A percentile compares a stretch with the other conserved stretches of the same genome.
These are phyloP conservation scores for Rallus limicola DNA, from an alignment of 2,113 vertebrate genomes.

Conservation along the genomic window DNA sequence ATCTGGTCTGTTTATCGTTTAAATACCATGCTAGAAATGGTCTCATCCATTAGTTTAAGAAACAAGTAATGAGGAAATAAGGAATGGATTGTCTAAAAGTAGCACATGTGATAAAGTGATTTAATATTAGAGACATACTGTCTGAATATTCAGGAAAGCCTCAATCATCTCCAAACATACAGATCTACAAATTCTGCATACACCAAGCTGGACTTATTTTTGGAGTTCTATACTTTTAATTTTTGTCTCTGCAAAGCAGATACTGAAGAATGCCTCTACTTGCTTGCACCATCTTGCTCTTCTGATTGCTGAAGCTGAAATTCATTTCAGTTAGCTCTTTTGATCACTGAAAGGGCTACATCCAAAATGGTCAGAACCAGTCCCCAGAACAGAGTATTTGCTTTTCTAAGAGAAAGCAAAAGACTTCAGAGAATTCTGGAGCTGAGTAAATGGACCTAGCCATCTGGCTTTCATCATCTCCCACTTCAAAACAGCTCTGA, in stretches of 20 bases:
- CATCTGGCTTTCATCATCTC: conserved; percentile 20
- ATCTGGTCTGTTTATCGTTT: background rate
- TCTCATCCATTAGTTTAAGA: background rate
- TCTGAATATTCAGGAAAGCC: background rate
- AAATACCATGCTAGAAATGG: background rate
- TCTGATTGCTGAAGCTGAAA: background rate
- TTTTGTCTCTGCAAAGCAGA: conserved; percentile 4
- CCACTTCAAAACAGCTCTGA: conserved; percentile 10
- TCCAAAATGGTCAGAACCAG: background rate
- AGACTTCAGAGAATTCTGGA: conserved; percentile 18
- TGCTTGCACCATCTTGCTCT: background rate
- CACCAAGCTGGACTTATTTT: background rate
- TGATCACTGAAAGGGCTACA: background rate
- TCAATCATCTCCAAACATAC: background rate
- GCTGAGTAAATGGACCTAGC: background rate
- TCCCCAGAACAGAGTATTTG: background rate
- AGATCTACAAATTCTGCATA: background rate
- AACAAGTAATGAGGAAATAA: background rate
- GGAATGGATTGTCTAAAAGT: background rate
- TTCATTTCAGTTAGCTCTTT: background rate
- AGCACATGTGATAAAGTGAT: conserved; percentile 30
- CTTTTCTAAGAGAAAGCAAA: conserved; percentile 4
- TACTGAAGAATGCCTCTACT: background rate
- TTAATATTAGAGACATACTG: background rate
- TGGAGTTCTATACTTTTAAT: background rate